A percentile compares a stretch with the other conserved stretches of the same genome.
Evolutionary conservation across 2,888 invertebrate genomes (phyloP).

Genomic region (Galeruca laticollis): DNA sequence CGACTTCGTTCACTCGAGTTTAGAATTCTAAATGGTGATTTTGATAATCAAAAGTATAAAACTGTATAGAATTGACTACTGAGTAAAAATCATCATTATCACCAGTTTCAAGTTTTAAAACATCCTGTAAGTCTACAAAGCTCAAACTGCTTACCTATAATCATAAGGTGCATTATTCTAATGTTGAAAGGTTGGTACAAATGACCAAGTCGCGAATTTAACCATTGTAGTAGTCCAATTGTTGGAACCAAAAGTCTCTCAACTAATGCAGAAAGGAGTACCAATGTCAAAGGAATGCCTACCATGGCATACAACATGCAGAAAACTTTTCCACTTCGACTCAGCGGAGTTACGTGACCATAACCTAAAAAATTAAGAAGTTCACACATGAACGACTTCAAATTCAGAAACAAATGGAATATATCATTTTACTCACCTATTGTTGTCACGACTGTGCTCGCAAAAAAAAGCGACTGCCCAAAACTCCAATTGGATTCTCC

Average conservation of each 20-base stretch:
- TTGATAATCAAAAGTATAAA: too few species aligned
- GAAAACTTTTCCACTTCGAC: constrained; percentile 88
- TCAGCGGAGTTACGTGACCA: constrained; percentile 89
- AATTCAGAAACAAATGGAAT: not conserved
- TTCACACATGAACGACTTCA: too few species aligned
- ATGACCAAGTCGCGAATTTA: constrained; percentile 79
- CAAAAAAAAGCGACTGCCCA: constrained; percentile 90
- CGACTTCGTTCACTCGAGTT: too few species aligned
- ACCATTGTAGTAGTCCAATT: constrained; percentile 76
- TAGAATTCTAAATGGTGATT: too few species aligned
- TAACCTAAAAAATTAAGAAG: constrained; percentile 75
- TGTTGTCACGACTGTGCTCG: constrained; percentile 89
- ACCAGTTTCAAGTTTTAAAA: too few species aligned
- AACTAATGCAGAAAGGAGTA: constrained; percentile 84
- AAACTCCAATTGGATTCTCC: constrained; percentile 91
- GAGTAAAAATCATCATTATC: too few species aligned
- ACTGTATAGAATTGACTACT: too few species aligned
- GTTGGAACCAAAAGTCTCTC: constrained; percentile 84
- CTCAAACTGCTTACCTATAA: constrained; percentile 75
- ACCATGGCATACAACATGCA: constrained; percentile 88
- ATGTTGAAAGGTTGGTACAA: constrained; percentile 82
- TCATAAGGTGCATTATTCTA: constrained; percentile 78
- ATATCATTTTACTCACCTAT: constrained; percentile 72
- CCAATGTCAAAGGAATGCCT: constrained; percentile 88
- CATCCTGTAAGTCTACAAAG: too few species aligned